These are phyloP conservation scores for Mellilla xanthometata DNA, from an alignment of 2,888 invertebrate species.

Conservation along the genomic window DNA sequence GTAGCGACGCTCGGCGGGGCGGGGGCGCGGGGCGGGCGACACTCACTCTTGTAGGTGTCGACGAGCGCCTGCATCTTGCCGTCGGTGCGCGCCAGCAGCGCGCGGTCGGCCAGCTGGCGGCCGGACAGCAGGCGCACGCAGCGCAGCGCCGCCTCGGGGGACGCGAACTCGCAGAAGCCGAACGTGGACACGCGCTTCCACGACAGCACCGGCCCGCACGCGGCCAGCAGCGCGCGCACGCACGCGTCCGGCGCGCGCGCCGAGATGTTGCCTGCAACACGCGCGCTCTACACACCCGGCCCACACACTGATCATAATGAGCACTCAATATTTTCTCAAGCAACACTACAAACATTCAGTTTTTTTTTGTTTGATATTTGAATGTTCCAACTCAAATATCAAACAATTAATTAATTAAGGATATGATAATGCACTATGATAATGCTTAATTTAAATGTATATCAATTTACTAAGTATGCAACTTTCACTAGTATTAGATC, in stretches of 20 bases:
- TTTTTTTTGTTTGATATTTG: no score
- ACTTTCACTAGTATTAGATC: no score
- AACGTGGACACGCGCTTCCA: constrained; percentile 99
- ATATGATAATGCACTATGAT: no score
- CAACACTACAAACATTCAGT: no score
- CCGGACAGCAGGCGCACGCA: constrained; percentile 97
- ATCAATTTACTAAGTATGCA: no score
- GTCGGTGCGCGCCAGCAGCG: constrained; percentile 97
- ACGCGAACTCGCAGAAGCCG: constrained; percentile 98
- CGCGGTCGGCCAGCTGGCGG: constrained; percentile 95
- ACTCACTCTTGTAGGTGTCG: constrained; percentile 94
- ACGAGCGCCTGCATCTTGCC: constrained; percentile 97
- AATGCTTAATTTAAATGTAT: no score
- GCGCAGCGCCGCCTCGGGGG: constrained; percentile 96
- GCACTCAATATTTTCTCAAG: no score
- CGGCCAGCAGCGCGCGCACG: constrained; percentile 90
- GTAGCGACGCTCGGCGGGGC: no score
- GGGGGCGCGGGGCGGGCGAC: not conserved
- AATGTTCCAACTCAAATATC: no score
- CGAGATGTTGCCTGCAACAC: not conserved
- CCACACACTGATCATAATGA: no score
- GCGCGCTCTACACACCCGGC: no score
- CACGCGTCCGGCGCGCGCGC: not conserved
- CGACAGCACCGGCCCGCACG: constrained; percentile 96
- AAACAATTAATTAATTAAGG: no score